Conservation (phyloP, 1,140 invertebrate species). For the Drosophila lacertosa region DNA sequence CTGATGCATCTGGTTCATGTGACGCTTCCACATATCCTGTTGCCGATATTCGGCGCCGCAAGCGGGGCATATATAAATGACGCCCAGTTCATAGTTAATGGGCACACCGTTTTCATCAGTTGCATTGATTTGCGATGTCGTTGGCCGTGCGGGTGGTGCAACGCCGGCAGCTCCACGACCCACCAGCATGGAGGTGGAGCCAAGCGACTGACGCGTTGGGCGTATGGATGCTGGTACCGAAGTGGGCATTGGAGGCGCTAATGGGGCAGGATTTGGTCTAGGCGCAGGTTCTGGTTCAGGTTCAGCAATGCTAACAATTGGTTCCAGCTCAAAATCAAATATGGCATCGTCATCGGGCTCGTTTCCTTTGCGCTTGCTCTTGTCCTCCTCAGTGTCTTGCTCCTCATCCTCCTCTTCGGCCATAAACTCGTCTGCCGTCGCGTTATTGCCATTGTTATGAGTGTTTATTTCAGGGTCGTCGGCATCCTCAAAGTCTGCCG, state of each 20-base stretch:
- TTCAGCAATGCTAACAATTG: slow-evolving; percentile 52
- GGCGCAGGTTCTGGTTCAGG: slow-evolving; percentile 6
- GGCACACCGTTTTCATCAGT: slow-evolving; percentile 66
- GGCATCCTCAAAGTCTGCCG: slow-evolving; percentile 64
- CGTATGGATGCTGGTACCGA: slow-evolving; percentile 30
- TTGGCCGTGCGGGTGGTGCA: slow-evolving; percentile 42
- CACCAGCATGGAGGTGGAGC: slow-evolving; percentile 5
- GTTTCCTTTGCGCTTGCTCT: slow-evolving; percentile 28
- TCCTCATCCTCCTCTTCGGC: slow-evolving; percentile 43
- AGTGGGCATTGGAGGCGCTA: slow-evolving; percentile 19
- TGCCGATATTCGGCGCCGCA: slow-evolving; percentile 68
- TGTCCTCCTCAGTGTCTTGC: slow-evolving; percentile 20
- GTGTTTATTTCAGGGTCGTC: slow-evolving; percentile 22
- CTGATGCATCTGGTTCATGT: slow-evolving; percentile 72
- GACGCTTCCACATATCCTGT: slow-evolving; percentile 76
- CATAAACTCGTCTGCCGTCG: slow-evolving; percentile 42
- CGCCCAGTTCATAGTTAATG: slow-evolving; percentile 77
- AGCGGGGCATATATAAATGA: slow-evolving; percentile 74
- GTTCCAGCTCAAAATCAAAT: slow-evolving; percentile 74
- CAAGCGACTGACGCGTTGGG: slow-evolving; percentile 40
- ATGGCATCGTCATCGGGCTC: slow-evolving; percentile 75
- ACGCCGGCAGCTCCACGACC: neutral
- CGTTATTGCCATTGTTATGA: slow-evolving; percentile 41
- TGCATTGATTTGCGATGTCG: slow-evolving; percentile 70
- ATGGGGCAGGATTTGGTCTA: slow-evolving; percentile 1